Base-by-base conservation (phyloP, 2,797 vertebrate genomes). In the Parauchenoglanis ngamensis region DNA sequence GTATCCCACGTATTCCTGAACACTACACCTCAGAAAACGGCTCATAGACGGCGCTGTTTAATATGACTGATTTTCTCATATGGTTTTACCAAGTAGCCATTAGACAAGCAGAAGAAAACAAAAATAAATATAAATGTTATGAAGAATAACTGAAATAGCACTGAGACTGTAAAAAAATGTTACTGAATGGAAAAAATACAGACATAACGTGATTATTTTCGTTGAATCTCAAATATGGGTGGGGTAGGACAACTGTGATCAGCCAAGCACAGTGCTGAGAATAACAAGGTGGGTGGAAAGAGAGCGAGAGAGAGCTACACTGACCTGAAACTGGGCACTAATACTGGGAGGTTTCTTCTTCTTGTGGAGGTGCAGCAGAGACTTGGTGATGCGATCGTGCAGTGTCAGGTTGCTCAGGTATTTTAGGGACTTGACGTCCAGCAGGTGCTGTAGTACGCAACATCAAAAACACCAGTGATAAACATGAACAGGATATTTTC, bases 301-400 rank as follows among this genome's bases (percentile, higher is more conserved):
- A 13, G 56, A 15, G 57, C 40, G 49, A 54, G 13, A 15, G 75
- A 28, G 75, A 7, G n/a, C 1, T 0, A 67, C 8, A 80, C 85
- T 52, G 63, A 99, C 98, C 98, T 99, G 98, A 91, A 99, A 99
- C 93, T 99, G 98, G 35, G 98, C 98, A 0, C 98, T 99, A 94
- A 99, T 99, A 89, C 98, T 99, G 82, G 98, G 98, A 0, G 98
- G 97, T 83, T 99, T 99, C 94, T 99, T 99, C 95, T 99, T 99
- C 96, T 99, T 99, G 92, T 99, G 98, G 72, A 99, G 96, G 92
- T 99, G 98, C 56, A 99, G 96, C 85, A 99, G 96, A 23, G 98
- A 99, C 92, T 99, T 99, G 85, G 98, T 99, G 90, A 99, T 99
- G 87, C 98, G 98, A 94, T 99, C 98, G 0, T 99, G 98, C 40